Percentiles rank a stretch among this genome's conserved stretches.
These are phyloP conservation scores for Heliconius eleuchia DNA, from an alignment of 1,140 invertebrate genomes.

Conservation along the genomic window DNA sequence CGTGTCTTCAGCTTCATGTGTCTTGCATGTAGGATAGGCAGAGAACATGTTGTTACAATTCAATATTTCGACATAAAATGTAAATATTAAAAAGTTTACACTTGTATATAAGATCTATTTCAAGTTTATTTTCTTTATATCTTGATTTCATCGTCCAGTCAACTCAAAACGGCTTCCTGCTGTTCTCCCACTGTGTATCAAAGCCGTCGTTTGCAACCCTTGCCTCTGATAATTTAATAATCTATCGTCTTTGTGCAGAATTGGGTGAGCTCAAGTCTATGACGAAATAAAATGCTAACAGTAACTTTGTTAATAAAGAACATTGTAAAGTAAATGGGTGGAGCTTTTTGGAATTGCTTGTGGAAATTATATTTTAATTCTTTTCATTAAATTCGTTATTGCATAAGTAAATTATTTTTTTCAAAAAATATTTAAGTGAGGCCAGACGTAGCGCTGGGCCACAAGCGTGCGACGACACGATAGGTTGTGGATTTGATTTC, in stretches of 20 bases:
- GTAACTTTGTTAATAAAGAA: constrained; percentile 21
- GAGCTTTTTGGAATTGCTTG: background rate
- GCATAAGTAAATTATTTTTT: no score
- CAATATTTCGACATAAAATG: no score
- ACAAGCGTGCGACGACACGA: no score
- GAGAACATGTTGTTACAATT: no score
- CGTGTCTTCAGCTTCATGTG: no score
- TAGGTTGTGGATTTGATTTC: no score
- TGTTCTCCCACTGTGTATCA: constrained; percentile 4
- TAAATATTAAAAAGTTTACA: background rate
- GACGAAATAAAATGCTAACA: constrained; percentile 31
- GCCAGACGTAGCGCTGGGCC: no score
- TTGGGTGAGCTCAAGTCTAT: constrained; percentile 1
- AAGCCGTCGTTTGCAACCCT: constrained; percentile 31
- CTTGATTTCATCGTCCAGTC: constrained; percentile 13
- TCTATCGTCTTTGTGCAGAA: constrained; percentile 17
- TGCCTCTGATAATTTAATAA: constrained; percentile 30
- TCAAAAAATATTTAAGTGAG: no score
- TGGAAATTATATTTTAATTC: background rate
- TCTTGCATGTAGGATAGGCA: no score
- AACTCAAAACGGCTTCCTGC: constrained; percentile 1
- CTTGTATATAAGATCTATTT: background rate
- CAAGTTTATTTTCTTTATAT: background rate
- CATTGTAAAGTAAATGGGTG: background rate
- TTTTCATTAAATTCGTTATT: no score